These are phyloP conservation scores for Molorchus minor DNA, from an alignment of 2,888 invertebrate genomes.

Conservation along the genomic window DNA sequence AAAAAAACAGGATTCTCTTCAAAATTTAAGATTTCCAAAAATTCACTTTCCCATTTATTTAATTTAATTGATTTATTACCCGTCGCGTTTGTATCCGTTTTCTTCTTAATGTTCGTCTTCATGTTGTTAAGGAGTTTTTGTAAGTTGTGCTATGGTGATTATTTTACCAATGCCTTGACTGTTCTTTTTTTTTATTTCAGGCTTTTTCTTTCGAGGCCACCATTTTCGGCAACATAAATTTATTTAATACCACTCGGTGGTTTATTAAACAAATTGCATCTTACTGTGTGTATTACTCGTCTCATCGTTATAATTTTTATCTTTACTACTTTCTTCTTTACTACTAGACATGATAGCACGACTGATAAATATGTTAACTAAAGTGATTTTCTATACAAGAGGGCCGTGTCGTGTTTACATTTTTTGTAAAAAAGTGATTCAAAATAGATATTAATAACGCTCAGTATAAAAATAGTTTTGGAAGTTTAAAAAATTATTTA, in stretches of 20 bases:
- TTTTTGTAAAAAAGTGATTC: background rate
- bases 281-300: background rate
- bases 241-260: conserved; percentile 6
- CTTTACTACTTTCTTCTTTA: conserved; percentile 7
- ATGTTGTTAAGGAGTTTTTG: conserved; percentile 13
- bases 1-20: conserved; percentile 17
- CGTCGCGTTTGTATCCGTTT: conserved; percentile 10
- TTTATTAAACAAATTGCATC: conserved; percentile 1
- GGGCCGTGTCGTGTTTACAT: conserved; percentile 9
- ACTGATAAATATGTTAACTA: background rate
- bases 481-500: no score
- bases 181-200: conserved; percentile 15
- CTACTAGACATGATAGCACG: conserved; percentile 15
- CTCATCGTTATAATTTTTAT: background rate
- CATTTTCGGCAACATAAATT: conserved; percentile 14
- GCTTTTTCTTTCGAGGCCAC: conserved; percentile 22
- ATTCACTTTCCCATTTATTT: conserved; percentile 14
- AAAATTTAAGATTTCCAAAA: conserved; percentile 12
- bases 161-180: conserved; percentile 15
- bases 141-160: conserved; percentile 18
- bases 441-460: no score
- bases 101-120: conserved; percentile 13
- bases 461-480: no score
- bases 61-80: conserved; percentile 17
- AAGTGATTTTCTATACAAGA: background rate